Evolutionary conservation across 2,113 vertebrate genomes (phyloP).

Genomic region (Siniperca knerii): DNA sequence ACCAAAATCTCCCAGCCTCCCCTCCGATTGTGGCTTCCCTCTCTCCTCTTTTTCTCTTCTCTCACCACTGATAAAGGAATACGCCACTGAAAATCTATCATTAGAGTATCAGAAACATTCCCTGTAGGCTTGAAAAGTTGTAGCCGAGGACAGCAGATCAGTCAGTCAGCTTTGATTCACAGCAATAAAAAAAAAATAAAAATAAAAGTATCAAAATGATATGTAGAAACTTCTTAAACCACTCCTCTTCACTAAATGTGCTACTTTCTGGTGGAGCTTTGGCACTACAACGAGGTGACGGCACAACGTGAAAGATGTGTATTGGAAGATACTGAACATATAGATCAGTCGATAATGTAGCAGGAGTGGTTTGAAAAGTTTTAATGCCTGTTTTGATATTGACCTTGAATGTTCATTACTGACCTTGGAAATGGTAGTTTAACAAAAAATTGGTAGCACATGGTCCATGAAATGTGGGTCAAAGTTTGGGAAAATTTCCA

Average conservation of each 20-base stretch:
- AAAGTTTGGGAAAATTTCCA: not conserved
- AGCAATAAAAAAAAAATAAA: not conserved
- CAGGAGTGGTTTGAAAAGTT: no score
- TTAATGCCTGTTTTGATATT: not conserved
- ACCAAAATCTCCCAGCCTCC: slow-evolving; percentile 65
- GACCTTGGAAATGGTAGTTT: not conserved
- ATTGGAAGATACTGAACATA: no score
- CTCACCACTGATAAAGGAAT: slow-evolving; percentile 54
- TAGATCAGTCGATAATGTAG: not conserved
- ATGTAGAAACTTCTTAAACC: not conserved
- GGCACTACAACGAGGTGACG: no score
- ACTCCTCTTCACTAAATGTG: not conserved
- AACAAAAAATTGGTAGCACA: not conserved
- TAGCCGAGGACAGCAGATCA: not conserved
- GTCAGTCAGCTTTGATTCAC: not conserved
- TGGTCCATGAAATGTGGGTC: not conserved
- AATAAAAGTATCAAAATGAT: not conserved
- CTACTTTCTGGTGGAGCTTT: not conserved
- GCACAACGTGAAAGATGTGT: no score
- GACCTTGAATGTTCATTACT: not conserved
- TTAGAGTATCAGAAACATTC: not conserved
- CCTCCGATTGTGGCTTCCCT: slow-evolving; percentile 11
- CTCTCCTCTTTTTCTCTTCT: slow-evolving; percentile 14
- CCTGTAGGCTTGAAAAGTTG: not conserved
- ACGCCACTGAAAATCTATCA: slow-evolving; percentile 13